phyloP scores from a whole-genome alignment of 2,888 invertebrate genomes.

The Thecophora atra region DNA sequence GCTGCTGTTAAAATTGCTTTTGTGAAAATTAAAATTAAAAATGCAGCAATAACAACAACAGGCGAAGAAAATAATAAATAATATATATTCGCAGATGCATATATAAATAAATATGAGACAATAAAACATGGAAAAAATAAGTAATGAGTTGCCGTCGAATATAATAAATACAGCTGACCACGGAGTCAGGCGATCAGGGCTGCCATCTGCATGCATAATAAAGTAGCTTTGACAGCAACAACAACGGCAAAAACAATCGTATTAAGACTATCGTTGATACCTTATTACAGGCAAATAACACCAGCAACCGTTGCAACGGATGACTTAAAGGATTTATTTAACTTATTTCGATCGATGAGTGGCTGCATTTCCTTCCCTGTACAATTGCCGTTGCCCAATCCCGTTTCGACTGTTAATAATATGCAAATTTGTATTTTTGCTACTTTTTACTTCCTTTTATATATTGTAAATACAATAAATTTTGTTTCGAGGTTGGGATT shows the following conservation, averaged over 20 bases:
- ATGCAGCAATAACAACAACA: constrained; percentile 21
- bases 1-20: constrained; percentile 16
- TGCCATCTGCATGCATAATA: constrained; percentile 36
- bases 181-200: constrained; percentile 17
- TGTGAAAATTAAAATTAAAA: constrained; percentile 34
- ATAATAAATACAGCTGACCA: constrained; percentile 32
- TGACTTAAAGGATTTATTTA: constrained; percentile 26
- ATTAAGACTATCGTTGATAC: not conserved
- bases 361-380: not conserved
- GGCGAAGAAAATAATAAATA: constrained; percentile 12
- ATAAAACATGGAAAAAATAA: constrained; percentile 21
- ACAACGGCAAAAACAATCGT: constrained; percentile 14
- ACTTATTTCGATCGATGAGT: constrained; percentile 4
- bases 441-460: not conserved
- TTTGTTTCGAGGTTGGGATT: not conserved
- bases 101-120: constrained; percentile 34
- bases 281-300: not conserved
- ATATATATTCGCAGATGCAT: constrained; percentile 41
- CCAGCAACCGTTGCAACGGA: constrained; percentile 1
- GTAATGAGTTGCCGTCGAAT: constrained; percentile 27
- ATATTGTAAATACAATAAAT: not conserved
- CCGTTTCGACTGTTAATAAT: not conserved
- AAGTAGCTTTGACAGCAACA: constrained; percentile 26
- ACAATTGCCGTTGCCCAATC: not conserved
- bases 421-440: constrained; percentile 27